A percentile compares a stretch with the other conserved stretches of the same genome.
These are phyloP conservation scores for Aspidoscelis tigris DNA, from an alignment of 2,113 vertebrate species.

Conservation along the genomic window DNA sequence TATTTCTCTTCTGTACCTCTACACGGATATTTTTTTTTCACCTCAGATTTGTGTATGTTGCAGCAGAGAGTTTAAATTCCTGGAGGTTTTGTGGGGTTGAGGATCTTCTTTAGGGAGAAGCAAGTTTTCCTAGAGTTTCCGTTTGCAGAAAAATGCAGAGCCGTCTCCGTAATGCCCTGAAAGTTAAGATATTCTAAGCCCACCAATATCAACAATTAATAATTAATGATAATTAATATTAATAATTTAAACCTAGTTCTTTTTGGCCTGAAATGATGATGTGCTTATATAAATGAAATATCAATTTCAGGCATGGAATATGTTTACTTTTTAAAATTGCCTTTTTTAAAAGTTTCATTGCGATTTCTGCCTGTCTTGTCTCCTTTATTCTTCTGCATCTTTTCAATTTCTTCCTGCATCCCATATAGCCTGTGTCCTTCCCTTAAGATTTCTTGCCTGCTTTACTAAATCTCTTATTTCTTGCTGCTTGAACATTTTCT, in stretches of 20 bases:
- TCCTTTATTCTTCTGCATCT: slow-evolving; percentile 18
- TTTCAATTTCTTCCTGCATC: slow-evolving; percentile 29
- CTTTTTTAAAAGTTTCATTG: not conserved
- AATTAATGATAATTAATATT: too few relatives aligned
- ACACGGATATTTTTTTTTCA: not conserved
- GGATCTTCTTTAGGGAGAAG: not conserved
- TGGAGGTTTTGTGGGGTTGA: not conserved
- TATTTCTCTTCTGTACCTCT: slow-evolving; percentile 34
- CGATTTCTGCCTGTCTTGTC: slow-evolving; percentile 10
- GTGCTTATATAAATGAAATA: not conserved
- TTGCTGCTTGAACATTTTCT: slow-evolving; percentile 9
- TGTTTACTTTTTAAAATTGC: not conserved
- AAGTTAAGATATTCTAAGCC: not conserved
- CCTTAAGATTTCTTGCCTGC: slow-evolving; percentile 22
- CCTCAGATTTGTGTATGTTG: not conserved
- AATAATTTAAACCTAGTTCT: not conserved
- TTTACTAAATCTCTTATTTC: slow-evolving; percentile 28
- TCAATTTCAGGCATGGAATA: not conserved
- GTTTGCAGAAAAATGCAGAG: not conserved
- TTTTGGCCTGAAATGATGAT: not conserved
- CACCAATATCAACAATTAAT: too few relatives aligned
- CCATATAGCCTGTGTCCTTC: slow-evolving; percentile 14
- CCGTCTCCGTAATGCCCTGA: not conserved
- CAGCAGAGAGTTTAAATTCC: not conserved
- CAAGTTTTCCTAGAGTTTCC: not conserved